Conservation (phyloP, 2,113 vertebrate genomes). For the Platysteira castanea region DNA sequence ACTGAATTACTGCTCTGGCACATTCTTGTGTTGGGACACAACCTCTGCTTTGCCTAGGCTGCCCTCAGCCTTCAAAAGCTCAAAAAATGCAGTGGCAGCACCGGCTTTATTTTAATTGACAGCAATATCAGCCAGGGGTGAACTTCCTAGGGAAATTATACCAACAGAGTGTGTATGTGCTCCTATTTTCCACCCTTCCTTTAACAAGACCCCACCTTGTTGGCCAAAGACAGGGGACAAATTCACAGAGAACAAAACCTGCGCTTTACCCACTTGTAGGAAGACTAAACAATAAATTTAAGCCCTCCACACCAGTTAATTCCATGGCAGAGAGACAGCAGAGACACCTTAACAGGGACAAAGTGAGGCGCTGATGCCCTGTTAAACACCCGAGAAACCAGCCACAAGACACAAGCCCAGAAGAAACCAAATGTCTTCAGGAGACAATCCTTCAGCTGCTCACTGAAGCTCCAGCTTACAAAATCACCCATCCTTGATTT, state of each 20-base stretch:
- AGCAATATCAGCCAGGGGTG: not conserved
- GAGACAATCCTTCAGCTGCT: not conserved
- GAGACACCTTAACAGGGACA: not conserved
- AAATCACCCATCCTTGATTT: not conserved
- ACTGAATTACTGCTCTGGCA: not conserved
- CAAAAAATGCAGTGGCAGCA: not conserved
- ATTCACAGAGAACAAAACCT: not conserved
- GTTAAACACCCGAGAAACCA: not conserved
- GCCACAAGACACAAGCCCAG: not conserved
- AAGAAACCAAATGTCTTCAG: not conserved
- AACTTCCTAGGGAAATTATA: not conserved
- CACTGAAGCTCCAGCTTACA: not conserved
- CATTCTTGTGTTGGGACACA: not conserved
- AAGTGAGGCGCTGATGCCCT: not conserved
- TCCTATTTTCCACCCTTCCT: not conserved
- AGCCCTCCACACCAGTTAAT: not conserved
- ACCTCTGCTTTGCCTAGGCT: not conserved
- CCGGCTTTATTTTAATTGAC: not conserved
- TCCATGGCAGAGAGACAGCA: not conserved
- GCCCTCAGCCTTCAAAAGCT: not conserved
- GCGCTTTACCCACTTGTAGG: not conserved
- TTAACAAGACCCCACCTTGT: not conserved
- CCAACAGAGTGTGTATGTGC: fast-evolving
- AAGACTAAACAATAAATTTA: not conserved
- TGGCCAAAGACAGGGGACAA: not conserved